A percentile compares a stretch with the other conserved stretches of the same genome.
These are phyloP conservation scores for Chrysomallon squamiferum DNA, from an alignment of 1,140 invertebrate genomes.

Conservation along the genomic window DNA sequence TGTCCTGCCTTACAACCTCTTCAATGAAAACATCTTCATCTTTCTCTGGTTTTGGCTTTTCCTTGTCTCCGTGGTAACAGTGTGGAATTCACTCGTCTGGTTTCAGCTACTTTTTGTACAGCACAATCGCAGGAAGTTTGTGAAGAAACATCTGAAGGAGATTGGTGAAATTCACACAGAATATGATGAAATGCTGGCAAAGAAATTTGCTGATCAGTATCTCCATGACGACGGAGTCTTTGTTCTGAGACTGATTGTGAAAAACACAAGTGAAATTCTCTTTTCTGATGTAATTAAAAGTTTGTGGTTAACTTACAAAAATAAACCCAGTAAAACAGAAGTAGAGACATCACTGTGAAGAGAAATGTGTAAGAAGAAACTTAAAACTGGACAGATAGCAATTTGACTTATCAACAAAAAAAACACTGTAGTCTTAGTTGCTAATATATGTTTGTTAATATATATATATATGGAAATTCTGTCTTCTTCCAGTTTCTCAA, in stretches of 20 bases:
- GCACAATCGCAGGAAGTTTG: slow-evolving; percentile 40
- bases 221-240: background rate
- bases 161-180: background rate
- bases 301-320: background rate
- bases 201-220: slow-evolving; percentile 1
- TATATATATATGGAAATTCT: too few relatives aligned
- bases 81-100: slow-evolving; percentile 52
- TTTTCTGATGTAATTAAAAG: background rate
- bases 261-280: background rate
- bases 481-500: too few relatives aligned
- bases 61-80: slow-evolving; percentile 55
- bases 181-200: background rate
- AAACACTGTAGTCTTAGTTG: too few relatives aligned
- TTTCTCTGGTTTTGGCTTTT: slow-evolving; percentile 48
- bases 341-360: too few relatives aligned
- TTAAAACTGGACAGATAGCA: too few relatives aligned
- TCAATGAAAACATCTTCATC: slow-evolving; percentile 67
- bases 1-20: slow-evolving; percentile 66
- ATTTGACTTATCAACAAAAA: too few relatives aligned
- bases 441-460: too few relatives aligned
- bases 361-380: too few relatives aligned
- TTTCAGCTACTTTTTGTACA: slow-evolving; percentile 29
- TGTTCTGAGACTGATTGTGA: background rate
- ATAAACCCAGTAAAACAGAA: too few relatives aligned
- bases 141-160: slow-evolving; percentile 52